These are phyloP conservation scores for Phenganax stokvisi DNA, from an alignment of 92 coral and sea anemone genomes.

Conservation along the genomic window DNA sequence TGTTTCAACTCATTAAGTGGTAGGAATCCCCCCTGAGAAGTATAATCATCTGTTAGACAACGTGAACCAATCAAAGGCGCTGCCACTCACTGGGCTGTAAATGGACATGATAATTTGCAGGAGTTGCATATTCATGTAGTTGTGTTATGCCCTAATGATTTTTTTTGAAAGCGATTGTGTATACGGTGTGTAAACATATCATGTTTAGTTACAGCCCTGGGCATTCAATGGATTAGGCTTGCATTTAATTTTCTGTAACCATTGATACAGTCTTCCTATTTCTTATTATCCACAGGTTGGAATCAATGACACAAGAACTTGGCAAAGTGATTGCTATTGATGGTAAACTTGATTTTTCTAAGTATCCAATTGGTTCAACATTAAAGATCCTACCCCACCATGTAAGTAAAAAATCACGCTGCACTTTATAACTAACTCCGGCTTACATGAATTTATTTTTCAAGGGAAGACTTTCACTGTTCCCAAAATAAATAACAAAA, in stretches of 20 bases:
- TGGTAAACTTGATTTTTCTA: slow-evolving; percentile 59
- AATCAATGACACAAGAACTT: slow-evolving; percentile 74
- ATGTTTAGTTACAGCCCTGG: too few species aligned
- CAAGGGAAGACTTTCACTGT: neutral
- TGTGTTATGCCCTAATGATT: too few species aligned
- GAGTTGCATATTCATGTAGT: too few species aligned
- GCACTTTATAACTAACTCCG: neutral
- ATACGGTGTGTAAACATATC: too few species aligned
- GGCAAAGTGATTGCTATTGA: slow-evolving; percentile 63
- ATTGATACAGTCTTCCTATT: neutral
- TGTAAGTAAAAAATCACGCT: slow-evolving; percentile 50
- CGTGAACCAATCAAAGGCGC: too few species aligned
- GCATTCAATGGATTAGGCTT: neutral
- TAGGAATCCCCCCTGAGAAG: neutral
- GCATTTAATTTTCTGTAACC: neutral
- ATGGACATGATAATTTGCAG: neutral
- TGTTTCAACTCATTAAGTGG: too few species aligned
- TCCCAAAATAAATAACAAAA: neutral
- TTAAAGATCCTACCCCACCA: slow-evolving; percentile 79
- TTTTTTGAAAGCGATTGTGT: too few species aligned
- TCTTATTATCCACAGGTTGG: slow-evolving; percentile 47
- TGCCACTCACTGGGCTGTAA: neutral
- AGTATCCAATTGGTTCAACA: slow-evolving; percentile 77
- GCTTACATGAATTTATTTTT: too few species aligned
- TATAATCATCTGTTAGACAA: neutral